These are phyloP conservation scores for Alcis repandata DNA, from an alignment of 2,888 invertebrate species.

Conservation along the genomic window DNA sequence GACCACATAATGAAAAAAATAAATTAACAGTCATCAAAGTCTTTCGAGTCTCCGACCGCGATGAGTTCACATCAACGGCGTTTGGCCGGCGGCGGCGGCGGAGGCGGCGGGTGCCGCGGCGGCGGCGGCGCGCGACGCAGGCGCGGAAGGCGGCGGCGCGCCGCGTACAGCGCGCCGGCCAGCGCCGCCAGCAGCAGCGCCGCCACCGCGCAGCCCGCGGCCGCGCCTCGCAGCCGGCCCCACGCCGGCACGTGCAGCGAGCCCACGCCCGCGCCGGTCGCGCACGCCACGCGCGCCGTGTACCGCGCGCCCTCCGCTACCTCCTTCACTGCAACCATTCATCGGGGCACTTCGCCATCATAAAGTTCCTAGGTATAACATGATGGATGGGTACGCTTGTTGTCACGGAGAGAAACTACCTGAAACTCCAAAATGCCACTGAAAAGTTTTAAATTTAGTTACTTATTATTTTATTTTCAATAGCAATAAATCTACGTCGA, in stretches of 20 bases:
- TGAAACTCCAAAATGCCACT: no score
- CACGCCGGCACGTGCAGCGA: constrained; percentile 90
- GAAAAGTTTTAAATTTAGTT: no score
- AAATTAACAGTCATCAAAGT: constrained; percentile 8
- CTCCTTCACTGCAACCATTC: constrained; percentile 87
- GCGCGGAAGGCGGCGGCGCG: constrained; percentile 63
- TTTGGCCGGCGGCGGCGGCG: constrained; percentile 38
- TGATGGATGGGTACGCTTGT: no score
- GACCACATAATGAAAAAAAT: constrained; percentile 1
- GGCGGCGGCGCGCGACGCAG: constrained; percentile 43
- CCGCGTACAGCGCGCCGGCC: constrained; percentile 85
- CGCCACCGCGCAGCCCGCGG: constrained; percentile 90
- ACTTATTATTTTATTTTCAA: no score
- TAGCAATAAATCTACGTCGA: no score
- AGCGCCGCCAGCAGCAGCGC: constrained; percentile 89
- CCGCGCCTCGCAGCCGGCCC: constrained; percentile 89
- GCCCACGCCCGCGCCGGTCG: constrained; percentile 89
- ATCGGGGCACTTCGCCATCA: neutral
- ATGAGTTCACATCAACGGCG: constrained; percentile 3
- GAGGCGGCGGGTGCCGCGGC: constrained; percentile 50
- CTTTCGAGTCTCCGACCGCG: neutral
- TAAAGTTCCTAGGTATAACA: neutral
- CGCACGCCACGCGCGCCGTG: constrained; percentile 92
- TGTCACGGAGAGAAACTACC: no score
- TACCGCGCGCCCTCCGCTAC: constrained; percentile 91